A percentile compares a stretch with the other conserved stretches of the same genome.
Conservation (phyloP, 2,888 invertebrate species). For the Tromatobia lineatoria region DNA sequence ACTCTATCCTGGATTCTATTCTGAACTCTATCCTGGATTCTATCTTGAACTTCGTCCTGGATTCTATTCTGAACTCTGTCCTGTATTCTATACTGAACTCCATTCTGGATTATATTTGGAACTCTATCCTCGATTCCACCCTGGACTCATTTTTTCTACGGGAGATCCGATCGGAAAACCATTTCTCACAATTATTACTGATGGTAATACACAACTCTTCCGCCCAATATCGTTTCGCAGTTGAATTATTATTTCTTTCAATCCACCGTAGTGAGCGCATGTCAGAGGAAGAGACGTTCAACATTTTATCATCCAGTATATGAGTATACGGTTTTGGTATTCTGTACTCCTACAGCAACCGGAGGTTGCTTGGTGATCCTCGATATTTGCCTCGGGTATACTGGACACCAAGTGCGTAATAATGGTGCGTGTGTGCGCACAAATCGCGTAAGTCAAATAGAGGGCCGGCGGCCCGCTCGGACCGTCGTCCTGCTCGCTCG, state of each 20-base stretch:
- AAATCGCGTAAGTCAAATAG: slow-evolving; percentile 72
- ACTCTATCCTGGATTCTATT: too few relatives aligned
- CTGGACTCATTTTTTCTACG: too few relatives aligned
- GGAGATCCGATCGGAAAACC: too few relatives aligned
- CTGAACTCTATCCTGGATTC: too few relatives aligned
- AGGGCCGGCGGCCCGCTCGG: slow-evolving; percentile 66
- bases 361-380: slow-evolving; percentile 60
- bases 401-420: slow-evolving; percentile 69
- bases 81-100: too few relatives aligned
- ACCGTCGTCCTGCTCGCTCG: slow-evolving; percentile 51
- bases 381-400: slow-evolving; percentile 70
- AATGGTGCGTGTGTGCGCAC: slow-evolving; percentile 66
- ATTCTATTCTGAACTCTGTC: too few relatives aligned
- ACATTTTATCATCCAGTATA: slow-evolving; percentile 35
- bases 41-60: too few relatives aligned
- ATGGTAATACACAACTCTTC: too few relatives aligned
- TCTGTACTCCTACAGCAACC: slow-evolving; percentile 27
- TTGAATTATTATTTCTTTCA: too few relatives aligned
- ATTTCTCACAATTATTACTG: too few relatives aligned
- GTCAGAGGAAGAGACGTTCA: neutral
- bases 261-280: neutral
- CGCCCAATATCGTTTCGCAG: too few relatives aligned
- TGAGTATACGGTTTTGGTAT: slow-evolving; percentile 20
- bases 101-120: neutral
- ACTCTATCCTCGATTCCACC: too few relatives aligned